These are phyloP conservation scores for Toxotes lorentzi DNA, from an alignment of 2,797 vertebrate species.

Conservation along the genomic window DNA sequence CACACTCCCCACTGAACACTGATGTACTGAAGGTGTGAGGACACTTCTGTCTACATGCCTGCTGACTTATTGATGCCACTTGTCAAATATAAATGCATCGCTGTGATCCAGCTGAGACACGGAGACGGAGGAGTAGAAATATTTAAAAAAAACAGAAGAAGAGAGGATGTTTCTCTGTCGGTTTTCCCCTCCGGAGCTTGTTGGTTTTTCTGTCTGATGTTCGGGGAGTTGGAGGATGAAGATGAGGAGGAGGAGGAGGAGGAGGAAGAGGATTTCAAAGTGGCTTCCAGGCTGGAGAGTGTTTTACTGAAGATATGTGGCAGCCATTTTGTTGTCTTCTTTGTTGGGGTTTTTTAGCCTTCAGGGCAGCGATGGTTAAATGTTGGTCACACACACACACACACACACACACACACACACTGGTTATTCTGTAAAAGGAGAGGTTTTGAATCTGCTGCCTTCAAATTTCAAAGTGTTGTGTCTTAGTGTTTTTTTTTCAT, in stretches of 20 bases:
- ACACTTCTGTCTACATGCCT: conserved; percentile 65
- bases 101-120: conserved; percentile 57
- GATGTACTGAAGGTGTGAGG: conserved; percentile 71
- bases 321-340: conserved; percentile 53
- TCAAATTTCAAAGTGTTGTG: not conserved
- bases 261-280: conserved; percentile 53
- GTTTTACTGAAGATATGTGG: conserved; percentile 68
- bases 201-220: conserved; percentile 64
- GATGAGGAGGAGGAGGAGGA: conserved; percentile 37
- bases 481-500: not conserved
- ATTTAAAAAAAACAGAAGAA: conserved; percentile 36
- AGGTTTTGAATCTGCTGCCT: not conserved
- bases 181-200: conserved; percentile 46
- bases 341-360: conserved; percentile 30
- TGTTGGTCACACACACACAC: conserved; percentile 6
- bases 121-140: conserved; percentile 44
- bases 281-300: conserved; percentile 63
- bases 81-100: conserved; percentile 75
- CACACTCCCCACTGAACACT: conserved; percentile 26
- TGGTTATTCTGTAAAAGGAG: not conserved
- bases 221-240: conserved; percentile 47
- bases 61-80: conserved; percentile 79
- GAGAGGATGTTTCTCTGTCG: conserved; percentile 43
- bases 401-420: conserved; percentile 26
- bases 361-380: conserved; percentile 8